Conservation (phyloP, 2,113 vertebrate species). For the Oenanthe melanoleuca region DNA sequence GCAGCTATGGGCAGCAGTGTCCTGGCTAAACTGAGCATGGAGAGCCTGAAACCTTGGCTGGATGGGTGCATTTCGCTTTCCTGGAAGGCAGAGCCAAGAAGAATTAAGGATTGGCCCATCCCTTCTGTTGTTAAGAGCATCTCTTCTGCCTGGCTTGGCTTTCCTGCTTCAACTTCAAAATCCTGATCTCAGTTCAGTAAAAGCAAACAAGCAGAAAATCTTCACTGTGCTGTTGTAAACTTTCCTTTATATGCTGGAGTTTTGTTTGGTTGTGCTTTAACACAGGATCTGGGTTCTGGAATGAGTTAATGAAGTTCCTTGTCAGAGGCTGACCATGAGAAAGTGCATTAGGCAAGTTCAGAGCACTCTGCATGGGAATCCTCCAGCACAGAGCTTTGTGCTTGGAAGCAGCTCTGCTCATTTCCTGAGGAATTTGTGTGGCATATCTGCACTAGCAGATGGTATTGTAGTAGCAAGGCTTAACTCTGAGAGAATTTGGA, state of each 20-base stretch:
- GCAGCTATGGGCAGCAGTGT: not conserved
- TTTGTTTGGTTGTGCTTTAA: not conserved
- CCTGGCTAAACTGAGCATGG: not conserved
- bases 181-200: not conserved
- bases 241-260: not conserved
- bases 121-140: not conserved
- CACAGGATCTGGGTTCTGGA: not conserved
- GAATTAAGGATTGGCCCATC: not conserved
- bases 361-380: not conserved
- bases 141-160: not conserved
- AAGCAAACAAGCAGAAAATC: not conserved
- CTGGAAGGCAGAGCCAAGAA: not conserved
- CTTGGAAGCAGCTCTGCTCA: not conserved
- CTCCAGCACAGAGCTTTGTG: not conserved
- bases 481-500: not conserved
- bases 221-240: not conserved
- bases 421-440: not conserved
- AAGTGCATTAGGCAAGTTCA: not conserved
- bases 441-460: not conserved
- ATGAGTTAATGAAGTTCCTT: not conserved
- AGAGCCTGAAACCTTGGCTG: not conserved
- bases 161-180: not conserved
- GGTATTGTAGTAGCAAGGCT: not conserved
- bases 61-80: not conserved
- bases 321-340: not conserved